These are phyloP conservation scores for Cydia strobilella DNA, from an alignment of 1,140 invertebrate genomes.

Conservation along the genomic window DNA sequence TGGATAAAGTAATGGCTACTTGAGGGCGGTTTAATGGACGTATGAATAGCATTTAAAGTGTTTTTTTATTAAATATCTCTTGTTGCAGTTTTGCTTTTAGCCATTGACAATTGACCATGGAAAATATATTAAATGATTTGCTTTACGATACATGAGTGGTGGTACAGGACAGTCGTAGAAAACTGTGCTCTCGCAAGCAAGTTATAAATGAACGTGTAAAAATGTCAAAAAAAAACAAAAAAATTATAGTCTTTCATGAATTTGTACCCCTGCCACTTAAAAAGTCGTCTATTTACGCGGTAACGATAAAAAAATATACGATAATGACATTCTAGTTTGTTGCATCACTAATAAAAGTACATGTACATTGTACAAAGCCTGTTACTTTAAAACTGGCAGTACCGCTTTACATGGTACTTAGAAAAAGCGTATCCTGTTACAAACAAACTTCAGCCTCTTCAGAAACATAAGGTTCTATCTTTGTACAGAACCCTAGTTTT, in stretches of 20 bases:
- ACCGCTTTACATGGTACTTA: neutral
- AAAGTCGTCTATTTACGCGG: no score
- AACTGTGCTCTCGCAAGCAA: neutral
- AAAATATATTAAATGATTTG: neutral
- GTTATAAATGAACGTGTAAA: no score
- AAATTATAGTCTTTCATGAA: no score
- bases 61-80: constrained; percentile 18
- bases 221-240: no score
- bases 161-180: neutral
- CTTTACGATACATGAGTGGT: constrained; percentile 31
- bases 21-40: constrained; percentile 20
- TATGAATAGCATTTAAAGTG: neutral
- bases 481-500: neutral
- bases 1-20: constrained; percentile 11
- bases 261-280: no score
- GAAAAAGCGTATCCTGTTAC: neutral
- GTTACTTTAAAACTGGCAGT: neutral
- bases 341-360: no score
- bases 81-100: neutral
- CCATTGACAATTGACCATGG: neutral
- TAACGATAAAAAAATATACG: no score
- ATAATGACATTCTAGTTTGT: no score
- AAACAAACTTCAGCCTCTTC: neutral
- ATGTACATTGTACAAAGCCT: neutral
- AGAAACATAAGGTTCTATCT: neutral